Base-by-base conservation (phyloP, 2,113 vertebrate species). In the Butorides virescens region DNA sequence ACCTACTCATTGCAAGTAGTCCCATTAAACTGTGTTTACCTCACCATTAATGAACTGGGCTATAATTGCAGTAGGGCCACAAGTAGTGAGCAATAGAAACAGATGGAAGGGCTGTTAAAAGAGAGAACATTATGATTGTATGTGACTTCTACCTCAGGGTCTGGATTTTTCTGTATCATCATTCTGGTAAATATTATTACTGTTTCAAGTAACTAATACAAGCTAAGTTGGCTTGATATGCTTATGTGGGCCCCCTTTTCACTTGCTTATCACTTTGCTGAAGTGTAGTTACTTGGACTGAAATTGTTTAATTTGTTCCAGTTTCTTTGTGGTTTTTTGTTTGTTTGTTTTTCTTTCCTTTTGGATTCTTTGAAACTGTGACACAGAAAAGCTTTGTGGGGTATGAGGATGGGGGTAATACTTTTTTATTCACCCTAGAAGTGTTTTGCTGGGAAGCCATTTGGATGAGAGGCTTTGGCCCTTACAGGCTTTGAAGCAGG, bases 11-110 rank as follows among this genome's bases (percentile, higher is more conserved):
- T 71, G 22, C 63, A 86, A 91, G 34, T 49, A 66, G 55, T 81
- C 32, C 72, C 29, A 56, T 93, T 96, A 81, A 90, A 76, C 20
- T 79, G 8, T 93, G 53, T 97, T 97, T 94, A 94, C 39, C 86
- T 92, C 90, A 90, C 52, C 37, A n/a, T 77, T 79, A 93, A 82
- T 88, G 90, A 90, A 46, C 55, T 80, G 55, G 68, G 29, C 88
- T 90, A 83, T 71, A 75, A 88, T 86, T 75, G 94, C 83, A 88
- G 22, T 14, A 53, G 30, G 82, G 82, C 93, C 79, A 92, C 34
- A 50, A 81, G 39, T 16, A 84, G 19, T 90, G 74, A 97, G 44
- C 87, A 91, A 91, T 27, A 92, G 73, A 81, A 97, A 82, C 70
- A 96, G 86, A 91, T 68, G 68, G 58, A 82, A 5, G 11, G 25